Evolutionary conservation across 2,888 invertebrate species (phyloP), one percentile per base, ranked within the genome.

Genomic region (Synergus laeviventris): DNA sequence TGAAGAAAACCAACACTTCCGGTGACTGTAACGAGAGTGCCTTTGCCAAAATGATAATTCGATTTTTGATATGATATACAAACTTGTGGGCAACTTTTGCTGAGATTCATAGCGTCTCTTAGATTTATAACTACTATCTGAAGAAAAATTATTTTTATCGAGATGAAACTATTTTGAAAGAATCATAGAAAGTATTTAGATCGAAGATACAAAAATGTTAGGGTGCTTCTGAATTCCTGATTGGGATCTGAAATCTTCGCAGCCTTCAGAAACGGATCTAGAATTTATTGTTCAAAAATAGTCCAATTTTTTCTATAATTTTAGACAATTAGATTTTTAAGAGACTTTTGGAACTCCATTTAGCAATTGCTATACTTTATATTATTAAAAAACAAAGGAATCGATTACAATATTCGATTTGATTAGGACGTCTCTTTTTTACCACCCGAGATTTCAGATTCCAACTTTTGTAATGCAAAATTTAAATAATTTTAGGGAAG

Each of bases 31-130:
- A 70, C 5, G 31, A 31, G 31, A 70, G 70, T 70, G 70, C 70
- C 70, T 70, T 70, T 70, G 70, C 49, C 49, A 70, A 70, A 70
- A 70, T 70, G 45, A 70, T 49, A 49, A 49, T 70, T 49, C 70
- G 70, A 70, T 70, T 70, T 70, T 70, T 70, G 42, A 70, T 70
- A 70, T 49, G 1, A 70, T 49, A 49, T 70, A 70, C 70, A 70
- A 54, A 31, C 31, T 11, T 36, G 7, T 39, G 16, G 14, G n/a
- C 14, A 18, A 64, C 18, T 5, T 64, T 18, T 38, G 14, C 21
- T 18, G 3, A 42, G 42, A 64, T 42, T 42, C 21, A 18, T 42
- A 64, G 42, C 7, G 39, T 64, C 31, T 31, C 31, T 31, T 31
- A 31, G 31, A 31, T 31, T 31, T 31, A 18, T 64, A 64, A 70